Evolutionary conservation across 2,888 invertebrate genomes (phyloP), one percentile per base, ranked within the genome.

Genomic region (Tethea ocularis): DNA sequence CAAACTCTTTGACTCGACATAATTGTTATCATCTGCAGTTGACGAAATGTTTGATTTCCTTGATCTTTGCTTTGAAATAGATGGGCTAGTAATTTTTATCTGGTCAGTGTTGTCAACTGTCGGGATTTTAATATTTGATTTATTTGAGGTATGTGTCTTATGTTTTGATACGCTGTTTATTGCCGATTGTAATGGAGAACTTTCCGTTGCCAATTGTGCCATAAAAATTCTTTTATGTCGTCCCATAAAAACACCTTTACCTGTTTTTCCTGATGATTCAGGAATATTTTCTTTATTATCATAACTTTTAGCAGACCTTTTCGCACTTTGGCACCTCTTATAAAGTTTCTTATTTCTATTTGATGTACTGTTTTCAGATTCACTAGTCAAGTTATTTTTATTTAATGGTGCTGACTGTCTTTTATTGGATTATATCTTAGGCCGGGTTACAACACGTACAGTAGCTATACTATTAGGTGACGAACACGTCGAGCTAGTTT

Each of bases 261-360:
- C 57, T 15, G 13, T 13, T 67, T 73, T 76, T 62, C 74, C 70
- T 8, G 87, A 82, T 15, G 80, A 74, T 66, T 83, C 78, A 10
- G 89, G 86, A 54, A 84, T 61, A 61, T 89, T 89, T 78, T 90
- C 89, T 72, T 88, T 89, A 59, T 89, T 82, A 54, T 76, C 75
- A 52, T 66, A 67, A 57, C 66, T 62, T 66, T 61, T 71, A 26
- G 77, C 72, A 0, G 63, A 2, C 52, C 77, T 83, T 66, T 82
- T 83, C 8, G 61, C 62, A 52, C 33, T 67, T 71, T 82, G 83
- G 33, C 60, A 63, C 57, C 74, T 80, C 74, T 83, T 86, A 22
- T 71, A 65, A 29, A 66, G 64, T 67, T 84, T 86, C 64, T 82
- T 84, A 62, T 66, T 78, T 75, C 74, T 82, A 8, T 69, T 64